phyloP scores from a whole-genome alignment of 1,140 invertebrate species.

The Prorops nasuta region DNA sequence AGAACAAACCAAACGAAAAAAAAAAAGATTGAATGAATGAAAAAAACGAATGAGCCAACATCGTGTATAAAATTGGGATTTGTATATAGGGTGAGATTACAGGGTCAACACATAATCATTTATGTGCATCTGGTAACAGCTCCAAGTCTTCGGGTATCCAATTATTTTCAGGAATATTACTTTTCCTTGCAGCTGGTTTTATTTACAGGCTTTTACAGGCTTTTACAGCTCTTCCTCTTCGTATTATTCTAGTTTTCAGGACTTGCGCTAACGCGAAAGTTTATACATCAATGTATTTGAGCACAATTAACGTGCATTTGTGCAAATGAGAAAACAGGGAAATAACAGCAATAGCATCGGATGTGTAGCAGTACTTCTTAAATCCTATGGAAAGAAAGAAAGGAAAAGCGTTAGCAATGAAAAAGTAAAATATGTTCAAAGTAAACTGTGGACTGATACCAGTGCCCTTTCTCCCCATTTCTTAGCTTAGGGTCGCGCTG shows the following conservation, averaged over 20 bases:
- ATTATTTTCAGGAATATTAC: conserved; percentile 41
- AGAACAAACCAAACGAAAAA: conserved; percentile 23
- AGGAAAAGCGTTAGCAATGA: conserved; percentile 24
- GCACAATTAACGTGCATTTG: conserved; percentile 6
- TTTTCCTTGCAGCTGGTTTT: conserved; percentile 54
- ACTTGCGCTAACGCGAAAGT: conserved; percentile 23
- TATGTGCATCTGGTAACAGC: conserved; percentile 39
- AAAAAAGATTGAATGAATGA: too few relatives aligned
- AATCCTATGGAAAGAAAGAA: conserved; percentile 22
- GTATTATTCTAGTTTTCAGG: conserved; percentile 43
- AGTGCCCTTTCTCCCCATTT: conserved; percentile 58
- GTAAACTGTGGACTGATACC: conserved; percentile 53
- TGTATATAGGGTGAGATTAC: conserved; percentile 36
- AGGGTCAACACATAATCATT: conserved; percentile 38
- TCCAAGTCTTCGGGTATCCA: conserved; percentile 31
- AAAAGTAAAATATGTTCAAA: conserved; percentile 29
- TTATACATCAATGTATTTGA: not conserved
- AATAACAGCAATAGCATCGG: conserved; percentile 25
- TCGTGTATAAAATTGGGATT: conserved; percentile 18
- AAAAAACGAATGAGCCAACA: conserved; percentile 14
- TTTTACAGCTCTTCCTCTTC: conserved; percentile 46
- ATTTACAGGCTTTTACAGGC: conserved; percentile 53
- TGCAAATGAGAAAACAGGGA: conserved; percentile 19
- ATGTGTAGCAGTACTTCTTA: not conserved
- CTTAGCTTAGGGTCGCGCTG: conserved; percentile 59